These are phyloP conservation scores for Steinernema scapterisci DNA, from an alignment of 2,888 invertebrate species.

Conservation along the genomic window DNA sequence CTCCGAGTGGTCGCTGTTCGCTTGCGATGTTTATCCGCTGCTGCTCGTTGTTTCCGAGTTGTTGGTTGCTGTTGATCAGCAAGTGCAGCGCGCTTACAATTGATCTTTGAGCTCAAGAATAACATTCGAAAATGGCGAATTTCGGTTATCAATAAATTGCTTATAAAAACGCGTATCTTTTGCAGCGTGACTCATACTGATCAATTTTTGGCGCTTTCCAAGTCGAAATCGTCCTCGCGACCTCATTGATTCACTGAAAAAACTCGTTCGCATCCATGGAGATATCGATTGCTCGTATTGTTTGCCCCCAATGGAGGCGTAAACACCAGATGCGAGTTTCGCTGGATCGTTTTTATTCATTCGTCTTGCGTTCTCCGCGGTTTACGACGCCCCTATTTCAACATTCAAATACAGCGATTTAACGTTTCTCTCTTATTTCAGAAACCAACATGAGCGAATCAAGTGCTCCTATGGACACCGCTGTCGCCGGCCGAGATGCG, in stretches of 20 bases:
- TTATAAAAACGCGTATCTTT: no score
- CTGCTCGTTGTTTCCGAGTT: neutral
- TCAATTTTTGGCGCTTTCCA: no score
- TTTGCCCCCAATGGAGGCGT: neutral
- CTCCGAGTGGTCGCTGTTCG: neutral
- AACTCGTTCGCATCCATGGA: neutral
- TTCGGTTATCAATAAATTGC: no score
- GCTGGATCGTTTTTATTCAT: neutral
- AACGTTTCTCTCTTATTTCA: neutral
- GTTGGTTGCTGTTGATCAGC: neutral
- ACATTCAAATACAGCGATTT: neutral
- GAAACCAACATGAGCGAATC: neutral
- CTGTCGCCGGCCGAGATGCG: neutral
- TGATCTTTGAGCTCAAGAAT: no score
- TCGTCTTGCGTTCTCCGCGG: neutral
- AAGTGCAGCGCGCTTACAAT: neutral
- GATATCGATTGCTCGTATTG: constrained; percentile 1
- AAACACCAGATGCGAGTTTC: neutral
- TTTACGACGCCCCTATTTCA: neutral
- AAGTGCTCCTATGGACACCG: neutral
- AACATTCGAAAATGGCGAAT: no score
- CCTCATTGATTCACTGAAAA: neutral
- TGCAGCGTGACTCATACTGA: no score
- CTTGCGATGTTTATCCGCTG: neutral
- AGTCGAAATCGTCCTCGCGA: no score